Evolutionary conservation across 2,113 vertebrate genomes (phyloP).

Genomic region (Oreamnos americanus): DNA sequence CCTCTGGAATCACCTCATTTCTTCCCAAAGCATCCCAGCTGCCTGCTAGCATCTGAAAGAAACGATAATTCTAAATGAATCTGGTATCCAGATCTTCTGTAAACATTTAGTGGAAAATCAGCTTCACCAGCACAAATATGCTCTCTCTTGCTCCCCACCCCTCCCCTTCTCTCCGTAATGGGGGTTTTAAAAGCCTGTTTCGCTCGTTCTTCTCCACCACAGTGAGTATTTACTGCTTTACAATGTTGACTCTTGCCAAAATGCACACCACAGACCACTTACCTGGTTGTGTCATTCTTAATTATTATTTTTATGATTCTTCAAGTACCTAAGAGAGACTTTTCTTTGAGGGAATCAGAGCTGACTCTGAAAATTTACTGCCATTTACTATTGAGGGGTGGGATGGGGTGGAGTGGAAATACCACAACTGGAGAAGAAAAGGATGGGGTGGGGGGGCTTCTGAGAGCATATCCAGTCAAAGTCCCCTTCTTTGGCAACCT

Average conservation of each 20-base stretch:
- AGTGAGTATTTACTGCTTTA: neutral
- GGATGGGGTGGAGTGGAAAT: neutral
- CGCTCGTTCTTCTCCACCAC: neutral
- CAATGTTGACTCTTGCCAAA: conserved; percentile 39
- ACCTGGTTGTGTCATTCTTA: conserved; percentile 46
- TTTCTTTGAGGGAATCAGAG: conserved; percentile 25
- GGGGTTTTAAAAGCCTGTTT: conserved; percentile 27
- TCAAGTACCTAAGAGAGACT: conserved; percentile 4
- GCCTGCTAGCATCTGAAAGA: neutral
- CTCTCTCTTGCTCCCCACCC: neutral
- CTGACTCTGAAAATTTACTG: neutral
- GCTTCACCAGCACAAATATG: neutral
- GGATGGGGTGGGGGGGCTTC: neutral
- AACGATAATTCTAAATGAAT: neutral
- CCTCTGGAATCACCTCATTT: neutral
- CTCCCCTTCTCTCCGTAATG: neutral
- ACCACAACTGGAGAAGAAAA: neutral
- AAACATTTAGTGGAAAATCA: conserved; percentile 5
- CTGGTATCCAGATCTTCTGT: neutral
- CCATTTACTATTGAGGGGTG: neutral
- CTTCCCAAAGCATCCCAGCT: neutral
- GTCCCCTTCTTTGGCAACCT: neutral
- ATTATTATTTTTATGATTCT: conserved; percentile 62
- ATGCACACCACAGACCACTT: neutral
- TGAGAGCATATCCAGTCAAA: neutral